Evolutionary conservation across 2,888 invertebrate genomes (phyloP).

Genomic region (Hemaris fuciformis): DNA sequence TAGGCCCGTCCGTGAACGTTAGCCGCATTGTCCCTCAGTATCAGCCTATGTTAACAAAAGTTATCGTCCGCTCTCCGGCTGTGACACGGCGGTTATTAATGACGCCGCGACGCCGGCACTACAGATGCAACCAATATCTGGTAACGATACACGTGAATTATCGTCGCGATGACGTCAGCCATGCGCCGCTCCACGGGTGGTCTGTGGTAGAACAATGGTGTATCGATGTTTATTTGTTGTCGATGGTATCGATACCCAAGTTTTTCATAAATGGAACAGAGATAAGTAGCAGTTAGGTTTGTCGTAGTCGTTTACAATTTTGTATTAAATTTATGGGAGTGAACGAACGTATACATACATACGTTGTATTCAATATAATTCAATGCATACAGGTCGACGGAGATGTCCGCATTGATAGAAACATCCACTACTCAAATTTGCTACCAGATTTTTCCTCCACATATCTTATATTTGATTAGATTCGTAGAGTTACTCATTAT

Average conservation of each 20-base stretch:
- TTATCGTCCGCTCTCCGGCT: slow-evolving; percentile 48
- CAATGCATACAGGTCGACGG: too few species aligned
- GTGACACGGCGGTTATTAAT: slow-evolving; percentile 58
- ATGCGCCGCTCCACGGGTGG: slow-evolving; percentile 36
- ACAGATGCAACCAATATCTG: slow-evolving; percentile 36
- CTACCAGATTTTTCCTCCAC: too few species aligned
- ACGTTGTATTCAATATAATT: too few species aligned
- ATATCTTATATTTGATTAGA: too few species aligned
- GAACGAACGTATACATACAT: too few species aligned
- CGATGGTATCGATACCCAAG: neutral
- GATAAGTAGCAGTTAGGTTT: neutral
- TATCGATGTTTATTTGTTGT: neutral
- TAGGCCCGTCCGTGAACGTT: slow-evolving; percentile 28
- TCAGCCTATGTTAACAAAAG: slow-evolving; percentile 57
- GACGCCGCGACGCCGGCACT: slow-evolving; percentile 42
- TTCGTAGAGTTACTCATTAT: too few species aligned
- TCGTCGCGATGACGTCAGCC: neutral
- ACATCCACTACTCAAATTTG: too few species aligned
- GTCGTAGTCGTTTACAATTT: neutral
- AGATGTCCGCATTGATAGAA: too few species aligned
- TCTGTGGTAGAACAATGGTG: slow-evolving; percentile 14
- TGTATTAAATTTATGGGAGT: too few species aligned
- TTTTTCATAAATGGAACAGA: neutral
- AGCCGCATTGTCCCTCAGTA: slow-evolving; percentile 38
- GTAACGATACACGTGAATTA: slow-evolving; percentile 11